Evolutionary conservation across 2,888 invertebrate species (phyloP).

Genomic region (Mythimna vitellina): DNA sequence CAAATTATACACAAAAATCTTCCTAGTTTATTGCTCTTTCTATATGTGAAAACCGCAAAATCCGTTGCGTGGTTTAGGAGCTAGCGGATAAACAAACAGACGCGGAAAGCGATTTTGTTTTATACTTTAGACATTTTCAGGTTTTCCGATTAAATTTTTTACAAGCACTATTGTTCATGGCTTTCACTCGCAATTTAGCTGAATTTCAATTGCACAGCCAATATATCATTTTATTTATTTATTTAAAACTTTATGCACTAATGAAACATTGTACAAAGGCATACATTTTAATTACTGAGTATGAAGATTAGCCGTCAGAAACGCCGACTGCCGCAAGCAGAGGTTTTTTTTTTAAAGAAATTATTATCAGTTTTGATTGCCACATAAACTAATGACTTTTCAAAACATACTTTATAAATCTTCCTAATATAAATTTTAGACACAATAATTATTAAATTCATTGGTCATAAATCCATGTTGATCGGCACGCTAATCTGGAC

Average conservation of each 20-base stretch:
- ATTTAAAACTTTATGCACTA: too few species aligned
- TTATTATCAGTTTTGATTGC: neutral
- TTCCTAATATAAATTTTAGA: constrained; percentile 3
- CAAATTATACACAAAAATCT: too few species aligned
- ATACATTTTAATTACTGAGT: neutral
- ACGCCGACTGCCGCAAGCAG: neutral
- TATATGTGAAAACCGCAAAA: too few species aligned
- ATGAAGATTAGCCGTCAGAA: neutral
- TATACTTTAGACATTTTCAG: neutral
- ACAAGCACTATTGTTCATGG: neutral
- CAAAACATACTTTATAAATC: neutral
- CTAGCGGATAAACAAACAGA: too few species aligned
- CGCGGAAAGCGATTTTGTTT: too few species aligned
- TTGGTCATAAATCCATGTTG: constrained; percentile 16
- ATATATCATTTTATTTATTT: neutral
- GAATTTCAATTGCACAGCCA: neutral
- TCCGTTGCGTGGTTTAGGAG: too few species aligned
- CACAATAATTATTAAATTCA: constrained; percentile 22
- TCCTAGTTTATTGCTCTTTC: too few species aligned
- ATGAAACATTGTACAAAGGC: too few species aligned
- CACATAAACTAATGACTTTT: neutral
- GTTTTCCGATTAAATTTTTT: neutral
- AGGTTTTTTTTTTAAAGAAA: constrained; percentile 11
- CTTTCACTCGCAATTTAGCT: neutral
- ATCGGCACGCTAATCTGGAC: constrained; percentile 14